A percentile compares a stretch with the other conserved stretches of the same genome.
These are phyloP conservation scores for Tetramorium simillimum DNA, from an alignment of 1,140 invertebrate genomes.

Conservation along the genomic window DNA sequence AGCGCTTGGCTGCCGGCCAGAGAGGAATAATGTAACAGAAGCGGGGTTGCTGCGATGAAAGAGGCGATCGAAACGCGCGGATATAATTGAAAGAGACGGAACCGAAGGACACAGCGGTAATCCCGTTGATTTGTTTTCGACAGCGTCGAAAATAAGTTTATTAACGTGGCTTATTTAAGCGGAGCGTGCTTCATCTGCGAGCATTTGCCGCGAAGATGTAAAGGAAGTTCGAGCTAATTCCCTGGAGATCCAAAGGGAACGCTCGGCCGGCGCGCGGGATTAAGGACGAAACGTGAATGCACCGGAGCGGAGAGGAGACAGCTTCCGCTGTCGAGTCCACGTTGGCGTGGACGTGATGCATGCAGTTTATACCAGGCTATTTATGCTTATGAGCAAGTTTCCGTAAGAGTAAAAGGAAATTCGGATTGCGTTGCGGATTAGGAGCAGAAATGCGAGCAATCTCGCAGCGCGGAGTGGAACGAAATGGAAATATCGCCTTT, in stretches of 20 bases:
- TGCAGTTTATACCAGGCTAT: neutral
- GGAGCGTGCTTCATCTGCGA: neutral
- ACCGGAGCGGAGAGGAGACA: neutral
- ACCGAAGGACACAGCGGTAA: neutral
- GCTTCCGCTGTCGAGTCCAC: neutral
- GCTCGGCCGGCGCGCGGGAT: neutral
- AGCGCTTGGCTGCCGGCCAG: conserved; percentile 20
- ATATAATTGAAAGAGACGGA: neutral
- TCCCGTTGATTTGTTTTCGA: neutral
- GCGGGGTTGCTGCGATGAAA: neutral
- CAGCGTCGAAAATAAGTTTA: neutral
- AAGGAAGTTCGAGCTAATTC: neutral
- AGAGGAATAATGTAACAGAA: conserved; percentile 6
- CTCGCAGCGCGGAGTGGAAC: neutral
- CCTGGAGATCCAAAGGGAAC: neutral
- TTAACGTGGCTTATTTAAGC: neutral
- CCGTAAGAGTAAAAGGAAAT: conserved; percentile 23
- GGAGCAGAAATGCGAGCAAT: neutral
- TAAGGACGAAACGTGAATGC: conserved; percentile 35
- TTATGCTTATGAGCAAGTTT: conserved; percentile 41
- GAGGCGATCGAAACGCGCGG: conserved; percentile 3
- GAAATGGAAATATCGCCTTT: neutral
- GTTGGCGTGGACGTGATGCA: neutral
- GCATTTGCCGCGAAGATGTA: neutral
- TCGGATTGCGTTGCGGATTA: neutral